Conservation (phyloP, 2,113 vertebrate species). For the Columba janthina region DNA sequence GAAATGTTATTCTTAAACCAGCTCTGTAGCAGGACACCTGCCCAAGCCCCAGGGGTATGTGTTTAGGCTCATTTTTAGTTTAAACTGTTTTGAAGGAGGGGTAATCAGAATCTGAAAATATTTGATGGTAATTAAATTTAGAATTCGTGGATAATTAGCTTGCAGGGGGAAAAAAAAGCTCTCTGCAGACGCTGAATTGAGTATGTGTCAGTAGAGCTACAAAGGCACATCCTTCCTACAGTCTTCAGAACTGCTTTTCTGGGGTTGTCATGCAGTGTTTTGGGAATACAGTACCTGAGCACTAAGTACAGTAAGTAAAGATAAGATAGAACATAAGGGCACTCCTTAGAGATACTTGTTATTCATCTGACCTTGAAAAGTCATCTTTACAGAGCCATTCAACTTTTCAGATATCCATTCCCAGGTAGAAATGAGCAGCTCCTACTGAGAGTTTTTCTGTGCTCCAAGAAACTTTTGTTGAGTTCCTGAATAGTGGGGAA, state of each 20-base stretch:
- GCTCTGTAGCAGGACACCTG: not conserved
- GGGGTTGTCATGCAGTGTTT: not conserved
- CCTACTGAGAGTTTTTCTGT: not conserved
- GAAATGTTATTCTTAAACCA: not conserved
- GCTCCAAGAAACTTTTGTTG: slow-evolving; percentile 15
- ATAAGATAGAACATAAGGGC: not conserved
- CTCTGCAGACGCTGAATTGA: not conserved
- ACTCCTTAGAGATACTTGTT: not conserved
- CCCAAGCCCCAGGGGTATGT: not conserved
- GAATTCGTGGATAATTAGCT: not conserved
- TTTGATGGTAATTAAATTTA: slow-evolving; percentile 33
- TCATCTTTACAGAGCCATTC: not conserved
- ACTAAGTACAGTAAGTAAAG: not conserved
- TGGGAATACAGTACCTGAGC: not conserved
- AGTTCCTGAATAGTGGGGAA: not conserved
- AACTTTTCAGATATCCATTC: slow-evolving; percentile 22
- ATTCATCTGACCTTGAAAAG: not conserved
- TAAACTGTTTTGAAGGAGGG: slow-evolving; percentile 4
- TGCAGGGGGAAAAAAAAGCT: rapidly evolving
- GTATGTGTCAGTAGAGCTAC: not conserved
- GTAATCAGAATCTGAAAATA: slow-evolving; percentile 45
- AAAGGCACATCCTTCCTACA: not conserved
- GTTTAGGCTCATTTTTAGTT: slow-evolving; percentile 15
- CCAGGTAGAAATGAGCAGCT: slow-evolving; percentile 1
- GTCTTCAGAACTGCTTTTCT: not conserved